Conservation (phyloP, 2,888 invertebrate genomes). For the Sarcophaga carnaria region DNA sequence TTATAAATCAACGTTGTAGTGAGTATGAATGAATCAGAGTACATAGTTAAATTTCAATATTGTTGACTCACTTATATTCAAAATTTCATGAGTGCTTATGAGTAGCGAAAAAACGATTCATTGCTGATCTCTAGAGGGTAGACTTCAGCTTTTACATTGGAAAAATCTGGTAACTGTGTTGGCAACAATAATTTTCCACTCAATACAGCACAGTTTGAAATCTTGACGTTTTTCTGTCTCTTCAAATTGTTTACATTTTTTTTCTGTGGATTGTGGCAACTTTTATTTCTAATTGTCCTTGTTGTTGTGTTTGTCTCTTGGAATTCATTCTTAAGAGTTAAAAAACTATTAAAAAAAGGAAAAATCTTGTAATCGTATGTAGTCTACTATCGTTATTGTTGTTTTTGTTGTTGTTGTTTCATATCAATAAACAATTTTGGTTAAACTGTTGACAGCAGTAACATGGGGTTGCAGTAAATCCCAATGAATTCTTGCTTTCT, state of each 20-base stretch:
- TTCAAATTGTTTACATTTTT: constrained; percentile 35
- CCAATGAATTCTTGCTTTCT: background rate
- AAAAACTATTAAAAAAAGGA: constrained; percentile 13
- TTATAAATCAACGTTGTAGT: too few species aligned
- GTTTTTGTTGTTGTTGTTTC: constrained; percentile 17
- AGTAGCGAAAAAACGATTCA: too few species aligned
- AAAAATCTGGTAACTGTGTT: background rate
- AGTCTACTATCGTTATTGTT: constrained; percentile 26
- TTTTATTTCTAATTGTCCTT: constrained; percentile 39
- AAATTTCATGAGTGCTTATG: too few species aligned
- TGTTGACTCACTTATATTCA: too few species aligned
- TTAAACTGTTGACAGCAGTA: constrained; percentile 60
- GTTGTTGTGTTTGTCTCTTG: background rate
- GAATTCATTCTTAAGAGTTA: constrained; percentile 43
- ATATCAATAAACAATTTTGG: constrained; percentile 55
- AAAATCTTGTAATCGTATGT: constrained; percentile 47
- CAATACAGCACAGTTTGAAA: constrained; percentile 67
- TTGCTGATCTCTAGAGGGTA: too few species aligned
- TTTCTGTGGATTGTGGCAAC: constrained; percentile 29
- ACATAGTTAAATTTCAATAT: too few species aligned
- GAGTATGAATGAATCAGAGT: too few species aligned
- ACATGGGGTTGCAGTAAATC: constrained; percentile 44
- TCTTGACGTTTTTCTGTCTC: constrained; percentile 56
- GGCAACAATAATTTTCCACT: constrained; percentile 65
- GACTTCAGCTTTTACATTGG: too few species aligned